phyloP scores from a whole-genome alignment of 2,797 vertebrate species.

The Sebastes ruberrimus region DNA sequence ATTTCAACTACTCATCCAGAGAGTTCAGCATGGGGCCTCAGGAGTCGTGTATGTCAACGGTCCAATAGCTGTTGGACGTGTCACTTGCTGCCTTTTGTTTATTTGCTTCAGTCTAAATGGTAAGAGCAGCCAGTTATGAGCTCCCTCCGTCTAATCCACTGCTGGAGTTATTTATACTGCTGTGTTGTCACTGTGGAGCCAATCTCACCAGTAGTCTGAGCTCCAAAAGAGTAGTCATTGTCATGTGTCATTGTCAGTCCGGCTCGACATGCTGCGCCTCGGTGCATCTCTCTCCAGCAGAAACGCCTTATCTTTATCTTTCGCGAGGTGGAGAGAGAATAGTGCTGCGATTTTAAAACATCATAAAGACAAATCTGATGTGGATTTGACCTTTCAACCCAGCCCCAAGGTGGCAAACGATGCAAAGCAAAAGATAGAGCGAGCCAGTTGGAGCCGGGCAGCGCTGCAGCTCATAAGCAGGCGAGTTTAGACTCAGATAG shows the following conservation, averaged over 20 bases:
- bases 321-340: neutral
- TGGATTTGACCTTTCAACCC: slow-evolving; percentile 62
- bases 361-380: slow-evolving; percentile 47
- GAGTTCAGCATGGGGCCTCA: slow-evolving; percentile 28
- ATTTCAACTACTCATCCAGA: slow-evolving; percentile 14
- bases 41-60: slow-evolving; percentile 19
- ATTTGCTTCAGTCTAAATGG: slow-evolving; percentile 55
- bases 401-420: slow-evolving; percentile 19
- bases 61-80: slow-evolving; percentile 40
- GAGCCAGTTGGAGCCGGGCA: slow-evolving; percentile 10
- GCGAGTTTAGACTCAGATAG: slow-evolving; percentile 15
- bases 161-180: slow-evolving; percentile 66
- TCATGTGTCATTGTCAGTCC: slow-evolving; percentile 54
- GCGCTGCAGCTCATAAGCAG: slow-evolving; percentile 3
- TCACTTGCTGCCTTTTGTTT: slow-evolving; percentile 55
- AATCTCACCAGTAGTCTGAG: slow-evolving; percentile 47
- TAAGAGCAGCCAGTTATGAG: slow-evolving; percentile 48
- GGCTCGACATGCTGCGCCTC: slow-evolving; percentile 17
- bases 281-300: slow-evolving; percentile 1
- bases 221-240: slow-evolving; percentile 55
- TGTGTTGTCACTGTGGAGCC: slow-evolving; percentile 59
- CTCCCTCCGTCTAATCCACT: slow-evolving; percentile 56
- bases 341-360: slow-evolving; percentile 4
- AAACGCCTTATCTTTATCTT: slow-evolving; percentile 26
- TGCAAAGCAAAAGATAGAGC: slow-evolving; percentile 26